These are phyloP conservation scores for Drosophila setifemur DNA, from an alignment of 1,140 invertebrate species.

Conservation along the genomic window DNA sequence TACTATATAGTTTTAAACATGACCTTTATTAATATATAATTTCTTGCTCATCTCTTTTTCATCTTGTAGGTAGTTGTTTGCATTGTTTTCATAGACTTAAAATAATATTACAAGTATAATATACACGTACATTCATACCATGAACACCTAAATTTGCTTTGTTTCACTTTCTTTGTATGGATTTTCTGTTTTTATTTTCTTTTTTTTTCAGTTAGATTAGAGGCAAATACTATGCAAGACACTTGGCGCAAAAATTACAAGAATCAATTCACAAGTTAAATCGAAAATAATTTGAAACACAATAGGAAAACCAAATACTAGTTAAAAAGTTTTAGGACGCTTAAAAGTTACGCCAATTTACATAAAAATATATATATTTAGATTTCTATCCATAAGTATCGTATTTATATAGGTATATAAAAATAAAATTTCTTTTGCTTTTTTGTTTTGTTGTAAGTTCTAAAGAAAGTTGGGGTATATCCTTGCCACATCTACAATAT, in stretches of 20 bases:
- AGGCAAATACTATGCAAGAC: conserved; percentile 70
- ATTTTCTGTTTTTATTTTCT: conserved; percentile 37
- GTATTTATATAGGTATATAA: conserved; percentile 61
- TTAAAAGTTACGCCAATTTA: conserved; percentile 63
- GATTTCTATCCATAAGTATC: conserved; percentile 42
- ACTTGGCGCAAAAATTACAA: conserved; percentile 58
- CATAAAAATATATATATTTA: conserved; percentile 58
- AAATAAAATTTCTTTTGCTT: conserved; percentile 67
- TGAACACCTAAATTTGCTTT: conserved; percentile 67
- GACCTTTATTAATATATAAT: conserved; percentile 53
- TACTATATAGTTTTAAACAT: conserved; percentile 47
- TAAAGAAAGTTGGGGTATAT: conserved; percentile 21
- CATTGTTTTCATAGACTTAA: conserved; percentile 68
- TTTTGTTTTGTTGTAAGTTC: conserved; percentile 17
- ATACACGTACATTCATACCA: conserved; percentile 54
- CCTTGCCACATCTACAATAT: conserved; percentile 14
- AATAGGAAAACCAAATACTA: conserved; percentile 27
- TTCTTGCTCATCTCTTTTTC: conserved; percentile 36
- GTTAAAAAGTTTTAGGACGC: conserved; percentile 46
- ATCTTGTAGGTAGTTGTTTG: conserved; percentile 72
- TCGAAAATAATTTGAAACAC: conserved; percentile 24
- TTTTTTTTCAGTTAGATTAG: conserved; percentile 43
- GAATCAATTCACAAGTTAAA: conserved; percentile 23
- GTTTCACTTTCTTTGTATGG: conserved; percentile 27
- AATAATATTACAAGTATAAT: conserved; percentile 55